phyloP scores from a whole-genome alignment of 2,113 vertebrate species.

The Xerus inauris region DNA sequence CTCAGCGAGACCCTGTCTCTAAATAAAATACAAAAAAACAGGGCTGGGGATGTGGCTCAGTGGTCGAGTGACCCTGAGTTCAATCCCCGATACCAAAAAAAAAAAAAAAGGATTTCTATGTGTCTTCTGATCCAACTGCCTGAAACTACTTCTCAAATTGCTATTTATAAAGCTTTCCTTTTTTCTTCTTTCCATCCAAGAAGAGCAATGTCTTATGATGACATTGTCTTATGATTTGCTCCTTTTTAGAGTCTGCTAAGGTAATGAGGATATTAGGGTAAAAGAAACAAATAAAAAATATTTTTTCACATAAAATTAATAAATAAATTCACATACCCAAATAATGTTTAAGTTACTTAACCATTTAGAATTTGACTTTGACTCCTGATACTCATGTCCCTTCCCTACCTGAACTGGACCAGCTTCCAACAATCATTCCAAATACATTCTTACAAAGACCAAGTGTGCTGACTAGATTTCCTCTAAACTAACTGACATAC shows the following conservation, averaged over 20 bases:
- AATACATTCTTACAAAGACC: background rate
- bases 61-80: too few species aligned
- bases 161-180: constrained; percentile 18
- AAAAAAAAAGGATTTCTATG: background rate
- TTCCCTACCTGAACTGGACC: background rate
- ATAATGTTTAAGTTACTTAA: background rate
- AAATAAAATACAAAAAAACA: too few species aligned
- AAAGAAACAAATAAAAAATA: background rate
- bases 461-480: background rate
- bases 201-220: constrained; percentile 1
- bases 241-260: background rate
- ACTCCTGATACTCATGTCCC: background rate
- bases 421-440: background rate
- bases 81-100: too few species aligned
- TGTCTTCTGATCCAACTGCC: background rate
- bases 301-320: constrained; percentile 9
- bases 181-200: background rate
- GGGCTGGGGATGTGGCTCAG: too few species aligned
- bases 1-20: too few species aligned
- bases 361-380: background rate
- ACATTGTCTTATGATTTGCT: too few species aligned
- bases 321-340: too few species aligned
- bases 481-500: background rate
- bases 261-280: background rate
- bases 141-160: background rate